Evolutionary conservation across 2,888 invertebrate genomes (phyloP).

Genomic region (Anthrax anthrax): DNA sequence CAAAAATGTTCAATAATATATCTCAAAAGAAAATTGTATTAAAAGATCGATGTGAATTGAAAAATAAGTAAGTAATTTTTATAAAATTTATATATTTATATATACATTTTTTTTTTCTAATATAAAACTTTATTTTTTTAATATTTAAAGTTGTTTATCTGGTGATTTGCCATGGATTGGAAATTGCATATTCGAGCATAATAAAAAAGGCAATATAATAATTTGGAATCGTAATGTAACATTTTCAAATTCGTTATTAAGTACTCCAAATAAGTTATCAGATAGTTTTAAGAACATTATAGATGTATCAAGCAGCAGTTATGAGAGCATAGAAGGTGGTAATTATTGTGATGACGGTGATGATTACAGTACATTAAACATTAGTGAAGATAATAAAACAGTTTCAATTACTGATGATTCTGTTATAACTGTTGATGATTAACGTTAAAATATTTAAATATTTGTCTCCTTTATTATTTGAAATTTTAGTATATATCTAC

Average conservation of each 20-base stretch:
- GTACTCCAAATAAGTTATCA: neutral
- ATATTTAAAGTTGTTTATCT: slow-evolving; percentile 3
- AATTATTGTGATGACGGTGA: neutral
- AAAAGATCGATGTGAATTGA: neutral
- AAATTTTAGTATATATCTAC: no score
- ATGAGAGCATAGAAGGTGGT: neutral
- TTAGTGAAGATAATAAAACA: slow-evolving; percentile 2
- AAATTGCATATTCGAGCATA: slow-evolving; percentile 25
- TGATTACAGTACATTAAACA: neutral
- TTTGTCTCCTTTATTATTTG: no score
- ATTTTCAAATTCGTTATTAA: neutral
- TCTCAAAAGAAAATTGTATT: neutral
- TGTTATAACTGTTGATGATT: neutral
- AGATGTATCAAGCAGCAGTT: neutral
- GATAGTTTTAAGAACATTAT: neutral
- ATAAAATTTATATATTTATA: no score
- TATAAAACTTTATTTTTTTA: neutral
- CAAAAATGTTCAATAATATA: slow-evolving; percentile 16
- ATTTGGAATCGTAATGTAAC: slow-evolving; percentile 5
- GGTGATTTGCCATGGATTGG: slow-evolving; percentile 13
- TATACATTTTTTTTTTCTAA: neutral
- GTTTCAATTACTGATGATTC: slow-evolving; percentile 6
- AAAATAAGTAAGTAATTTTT: neutral
- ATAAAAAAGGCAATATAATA: slow-evolving; percentile 22
- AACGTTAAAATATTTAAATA: no score